Conservation (phyloP, 2,797 vertebrate genomes). For the Crenichthys baileyi region DNA sequence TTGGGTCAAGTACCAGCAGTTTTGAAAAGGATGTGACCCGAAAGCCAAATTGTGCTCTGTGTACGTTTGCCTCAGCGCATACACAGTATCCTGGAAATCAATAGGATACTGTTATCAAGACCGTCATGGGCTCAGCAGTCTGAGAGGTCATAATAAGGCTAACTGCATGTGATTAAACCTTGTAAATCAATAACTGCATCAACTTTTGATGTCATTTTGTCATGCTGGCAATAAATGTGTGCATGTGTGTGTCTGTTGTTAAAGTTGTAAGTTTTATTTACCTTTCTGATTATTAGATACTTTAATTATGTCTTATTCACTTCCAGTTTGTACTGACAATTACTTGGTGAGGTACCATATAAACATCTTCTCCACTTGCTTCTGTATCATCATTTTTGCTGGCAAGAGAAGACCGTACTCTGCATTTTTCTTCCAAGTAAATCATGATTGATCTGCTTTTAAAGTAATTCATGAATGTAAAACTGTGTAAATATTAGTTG, state of each 20-base stretch:
- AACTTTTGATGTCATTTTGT: slow-evolving; percentile 57
- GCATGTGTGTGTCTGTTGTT: slow-evolving; percentile 32
- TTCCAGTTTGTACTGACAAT: slow-evolving; percentile 44
- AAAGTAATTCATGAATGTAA: slow-evolving; percentile 65
- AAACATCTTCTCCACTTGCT: slow-evolving; percentile 38
- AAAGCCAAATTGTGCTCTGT: slow-evolving; percentile 60
- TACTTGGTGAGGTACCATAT: slow-evolving; percentile 37
- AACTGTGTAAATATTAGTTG: slow-evolving; percentile 73
- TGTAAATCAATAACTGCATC: slow-evolving; percentile 71
- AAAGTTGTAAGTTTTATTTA: slow-evolving; percentile 15
- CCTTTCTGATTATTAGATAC: slow-evolving; percentile 49
- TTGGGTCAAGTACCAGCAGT: slow-evolving; percentile 71
- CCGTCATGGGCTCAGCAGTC: slow-evolving; percentile 46
- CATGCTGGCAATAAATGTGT: slow-evolving; percentile 30
- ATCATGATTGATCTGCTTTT: slow-evolving; percentile 79
- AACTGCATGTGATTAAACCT: slow-evolving; percentile 67
- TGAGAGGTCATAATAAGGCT: slow-evolving; percentile 55
- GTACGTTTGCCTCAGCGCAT: slow-evolving; percentile 58
- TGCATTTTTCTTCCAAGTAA: slow-evolving; percentile 77
- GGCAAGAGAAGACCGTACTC: slow-evolving; percentile 54
- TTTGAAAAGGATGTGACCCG: slow-evolving; percentile 64
- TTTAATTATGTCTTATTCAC: slow-evolving; percentile 32
- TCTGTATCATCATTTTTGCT: slow-evolving; percentile 57
- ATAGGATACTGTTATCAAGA: slow-evolving; percentile 67
- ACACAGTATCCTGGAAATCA: slow-evolving; percentile 58